Percentiles rank a stretch among this genome's conserved stretches.
Evolutionary conservation across 2,797 vertebrate species (phyloP).

Genomic region (Aselliscus stoliczkanus): DNA sequence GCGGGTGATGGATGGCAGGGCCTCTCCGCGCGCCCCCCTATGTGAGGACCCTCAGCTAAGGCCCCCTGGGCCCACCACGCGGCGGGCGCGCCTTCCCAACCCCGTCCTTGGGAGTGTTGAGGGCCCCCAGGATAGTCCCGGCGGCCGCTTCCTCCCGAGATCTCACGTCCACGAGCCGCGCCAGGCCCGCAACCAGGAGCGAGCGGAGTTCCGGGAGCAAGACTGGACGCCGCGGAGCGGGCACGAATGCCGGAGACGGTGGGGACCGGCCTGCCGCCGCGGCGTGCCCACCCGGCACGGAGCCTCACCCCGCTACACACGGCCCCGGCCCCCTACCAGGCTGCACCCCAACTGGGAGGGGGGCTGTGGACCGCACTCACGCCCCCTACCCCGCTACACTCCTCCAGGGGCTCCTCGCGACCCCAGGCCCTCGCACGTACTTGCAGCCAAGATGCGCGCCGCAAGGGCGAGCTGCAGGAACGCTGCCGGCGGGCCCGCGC

Average conservation of each 20-base stretch:
- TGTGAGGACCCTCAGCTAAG: background rate
- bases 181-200: conserved; percentile 63
- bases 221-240: background rate
- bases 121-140: conserved; percentile 83
- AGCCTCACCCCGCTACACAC: background rate
- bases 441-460: background rate
- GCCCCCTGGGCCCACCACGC: background rate
- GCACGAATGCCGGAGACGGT: background rate
- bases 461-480: background rate
- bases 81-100: background rate
- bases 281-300: background rate
- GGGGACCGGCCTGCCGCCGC: background rate
- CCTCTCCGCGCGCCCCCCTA: background rate
- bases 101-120: conserved; percentile 85
- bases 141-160: conserved; percentile 82
- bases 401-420: background rate
- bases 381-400: background rate
- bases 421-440: background rate
- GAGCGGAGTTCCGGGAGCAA: conserved; percentile 47
- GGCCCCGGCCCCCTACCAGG: background rate
- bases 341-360: background rate
- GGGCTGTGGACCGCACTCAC: background rate
- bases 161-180: conserved; percentile 84
- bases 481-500: accelerated
- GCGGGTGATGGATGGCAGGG: background rate